A percentile compares a stretch with the other conserved stretches of the same genome.
phyloP scores from a whole-genome alignment of 2,113 vertebrate genomes.

The Esox niger region DNA sequence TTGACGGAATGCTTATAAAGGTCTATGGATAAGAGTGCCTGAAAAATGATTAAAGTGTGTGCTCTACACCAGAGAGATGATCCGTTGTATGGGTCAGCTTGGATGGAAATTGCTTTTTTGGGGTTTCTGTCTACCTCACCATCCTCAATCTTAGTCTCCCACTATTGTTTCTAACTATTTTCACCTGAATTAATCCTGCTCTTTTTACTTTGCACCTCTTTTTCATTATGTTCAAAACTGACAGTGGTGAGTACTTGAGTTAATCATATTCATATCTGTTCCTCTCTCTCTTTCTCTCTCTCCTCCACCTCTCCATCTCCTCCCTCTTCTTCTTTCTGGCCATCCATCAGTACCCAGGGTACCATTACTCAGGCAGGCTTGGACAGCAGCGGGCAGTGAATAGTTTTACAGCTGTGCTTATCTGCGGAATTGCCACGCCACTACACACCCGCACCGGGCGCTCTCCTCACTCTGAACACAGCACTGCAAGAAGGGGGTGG shows the following conservation, averaged over 20 bases:
- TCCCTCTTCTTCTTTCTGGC: constrained; percentile 16
- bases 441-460: neutral
- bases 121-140: neutral
- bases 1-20: too few relatives aligned
- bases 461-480: neutral
- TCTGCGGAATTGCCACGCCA: neutral
- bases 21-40: too few relatives aligned
- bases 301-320: neutral
- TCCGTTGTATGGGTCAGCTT: too few relatives aligned
- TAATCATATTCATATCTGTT: neutral
- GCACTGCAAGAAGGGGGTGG: too few relatives aligned
- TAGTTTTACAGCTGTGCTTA: constrained; percentile 32
- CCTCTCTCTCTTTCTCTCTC: neutral
- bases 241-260: constrained; percentile 2
- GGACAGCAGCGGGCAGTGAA: constrained; percentile 18
- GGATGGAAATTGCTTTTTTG: neutral
- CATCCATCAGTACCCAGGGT: constrained; percentile 7
- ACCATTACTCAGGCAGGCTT: constrained; percentile 19
- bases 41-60: too few relatives aligned
- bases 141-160: neutral
- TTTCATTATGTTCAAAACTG: neutral
- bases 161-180: neutral
- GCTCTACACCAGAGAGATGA: neutral
- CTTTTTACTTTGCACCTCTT: neutral
- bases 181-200: neutral